Evolutionary conservation across 2,888 invertebrate species (phyloP), one percentile per base, ranked within the genome.

Genomic region (Synergus itoensis): DNA sequence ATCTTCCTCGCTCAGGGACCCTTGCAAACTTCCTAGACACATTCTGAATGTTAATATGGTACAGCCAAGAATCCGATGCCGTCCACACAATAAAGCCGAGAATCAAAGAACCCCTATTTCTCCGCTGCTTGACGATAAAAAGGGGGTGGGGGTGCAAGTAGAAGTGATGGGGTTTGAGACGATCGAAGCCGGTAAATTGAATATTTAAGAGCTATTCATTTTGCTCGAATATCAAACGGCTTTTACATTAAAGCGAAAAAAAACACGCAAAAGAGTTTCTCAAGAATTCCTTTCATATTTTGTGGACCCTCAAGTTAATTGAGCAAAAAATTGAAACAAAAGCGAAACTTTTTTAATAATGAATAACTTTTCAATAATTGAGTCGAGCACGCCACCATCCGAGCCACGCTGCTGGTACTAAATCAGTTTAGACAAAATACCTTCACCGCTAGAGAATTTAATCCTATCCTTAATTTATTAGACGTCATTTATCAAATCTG

Each of bases 211-310:
- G 86, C 75, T 80, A 79, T 80, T 73, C 85, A 79, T 84, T 84
- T 85, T 83, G 84, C 84, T 83, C 87, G 88, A 89, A 90, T 89
- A 89, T 89, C 89, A 88, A 89, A 89, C 88, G 85, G 87, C 84
- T 89, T 85, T 86, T 88, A 87, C 89, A 89, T 90, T 89, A 88
- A 86, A 80, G 81, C 79, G 78, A 80, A 79, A 79, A 80, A 81
- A 64, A 16, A 40, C 7, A 40, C 36, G 5, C n/a, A 64, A 64
- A 64, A 64, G n/a, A 64, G 1, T 14, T 7, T 5, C 16, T 16
- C 48, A 48, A 16, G 0, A 48, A 48, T 16, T 5, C 14, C 5
- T 48, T 5, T 16, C 48, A 48, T 48, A 4, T 48, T 48, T 48
- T 48, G 5, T 48, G 14, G 0, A 48, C 5, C 4, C 36, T 36